These are phyloP conservation scores for Thalassophryne amazonica DNA, from an alignment of 2,797 vertebrate genomes.

Conservation along the genomic window DNA sequence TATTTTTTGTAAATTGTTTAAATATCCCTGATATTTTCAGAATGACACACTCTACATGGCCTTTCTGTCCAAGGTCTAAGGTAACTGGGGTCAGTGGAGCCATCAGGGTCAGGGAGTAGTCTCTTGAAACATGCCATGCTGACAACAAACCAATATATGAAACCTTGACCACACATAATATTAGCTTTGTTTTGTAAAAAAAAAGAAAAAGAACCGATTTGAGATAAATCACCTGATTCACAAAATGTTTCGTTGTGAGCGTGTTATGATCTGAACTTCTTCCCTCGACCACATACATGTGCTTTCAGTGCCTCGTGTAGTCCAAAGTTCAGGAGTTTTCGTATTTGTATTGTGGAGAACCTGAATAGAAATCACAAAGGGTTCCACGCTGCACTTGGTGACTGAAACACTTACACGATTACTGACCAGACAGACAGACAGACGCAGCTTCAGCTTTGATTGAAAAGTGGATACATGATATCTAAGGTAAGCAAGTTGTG, in stretches of 20 bases:
- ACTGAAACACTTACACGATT: slow-evolving; percentile 59
- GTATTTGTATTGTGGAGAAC: slow-evolving; percentile 39
- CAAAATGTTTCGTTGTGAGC: slow-evolving; percentile 31
- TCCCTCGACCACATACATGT: slow-evolving; percentile 57
- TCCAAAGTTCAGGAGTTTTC: slow-evolving; percentile 51
- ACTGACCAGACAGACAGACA: slow-evolving; percentile 51
- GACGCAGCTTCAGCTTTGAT: slow-evolving; percentile 57
- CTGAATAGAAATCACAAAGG: slow-evolving; percentile 38
- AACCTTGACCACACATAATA: not conserved
- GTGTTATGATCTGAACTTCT: slow-evolving; percentile 66
- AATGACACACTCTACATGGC: too few species aligned
- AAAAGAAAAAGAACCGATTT: too few species aligned
- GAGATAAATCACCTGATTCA: slow-evolving; percentile 6
- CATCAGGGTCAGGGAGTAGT: slow-evolving; percentile 64
- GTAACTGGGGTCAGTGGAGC: slow-evolving; percentile 66
- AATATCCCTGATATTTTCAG: too few species aligned
- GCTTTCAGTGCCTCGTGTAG: slow-evolving; percentile 71
- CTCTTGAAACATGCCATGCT: slow-evolving; percentile 60
- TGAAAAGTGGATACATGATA: slow-evolving; percentile 52
- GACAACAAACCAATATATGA: slow-evolving; percentile 26
- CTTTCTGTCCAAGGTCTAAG: slow-evolving; percentile 60
- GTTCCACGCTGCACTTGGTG: slow-evolving; percentile 50
- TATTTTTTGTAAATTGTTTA: slow-evolving; percentile 1
- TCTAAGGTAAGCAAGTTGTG: slow-evolving; percentile 72
- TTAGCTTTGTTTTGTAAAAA: not conserved